Conservation (phyloP, 2,888 invertebrate genomes). For the Agonum fuliginosum region DNA sequence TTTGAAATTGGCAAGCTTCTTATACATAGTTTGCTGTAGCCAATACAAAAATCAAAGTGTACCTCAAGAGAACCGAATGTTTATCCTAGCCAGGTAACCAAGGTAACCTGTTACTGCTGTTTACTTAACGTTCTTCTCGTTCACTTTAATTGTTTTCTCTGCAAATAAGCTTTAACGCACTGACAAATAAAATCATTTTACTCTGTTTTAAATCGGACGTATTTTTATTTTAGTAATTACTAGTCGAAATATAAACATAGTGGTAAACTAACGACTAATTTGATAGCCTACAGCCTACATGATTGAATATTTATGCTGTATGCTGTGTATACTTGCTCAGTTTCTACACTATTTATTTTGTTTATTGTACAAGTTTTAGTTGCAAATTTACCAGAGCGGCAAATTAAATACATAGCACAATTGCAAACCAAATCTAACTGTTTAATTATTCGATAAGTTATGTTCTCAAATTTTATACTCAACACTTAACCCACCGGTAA, state of each 20-base stretch:
- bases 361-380: background rate
- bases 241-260: background rate
- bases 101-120: background rate
- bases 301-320: too few relatives aligned
- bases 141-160: conserved; percentile 9
- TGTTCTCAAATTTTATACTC: too few relatives aligned
- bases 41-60: background rate
- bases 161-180: background rate
- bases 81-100: conserved; percentile 13
- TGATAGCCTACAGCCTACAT: too few relatives aligned
- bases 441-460: too few relatives aligned
- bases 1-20: too few relatives aligned
- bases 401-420: too few relatives aligned
- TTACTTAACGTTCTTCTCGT: background rate
- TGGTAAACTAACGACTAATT: too few relatives aligned
- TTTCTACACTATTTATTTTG: background rate
- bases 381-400: too few relatives aligned
- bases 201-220: background rate
- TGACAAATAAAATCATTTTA: background rate
- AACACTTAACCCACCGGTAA: too few relatives aligned
- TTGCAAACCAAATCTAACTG: too few relatives aligned
- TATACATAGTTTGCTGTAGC: too few relatives aligned
- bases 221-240: background rate
- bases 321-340: too few relatives aligned
- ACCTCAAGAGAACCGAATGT: background rate